These are phyloP conservation scores for Elymnias hypermnestra DNA, from an alignment of 1,140 invertebrate species.

Conservation along the genomic window DNA sequence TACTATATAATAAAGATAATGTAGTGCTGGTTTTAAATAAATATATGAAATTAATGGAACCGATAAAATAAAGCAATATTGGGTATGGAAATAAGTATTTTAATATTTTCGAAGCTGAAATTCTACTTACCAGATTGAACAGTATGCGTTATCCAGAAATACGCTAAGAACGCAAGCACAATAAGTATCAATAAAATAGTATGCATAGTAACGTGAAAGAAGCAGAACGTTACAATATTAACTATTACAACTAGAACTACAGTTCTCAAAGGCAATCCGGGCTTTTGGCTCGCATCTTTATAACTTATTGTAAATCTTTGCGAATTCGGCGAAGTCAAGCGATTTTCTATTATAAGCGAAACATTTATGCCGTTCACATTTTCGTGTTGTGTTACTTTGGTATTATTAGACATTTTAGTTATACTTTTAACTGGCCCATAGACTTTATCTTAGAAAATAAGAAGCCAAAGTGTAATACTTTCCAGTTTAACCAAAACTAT, in stretches of 20 bases:
- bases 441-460: not conserved
- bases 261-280: constrained; percentile 39
- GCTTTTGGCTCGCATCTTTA: constrained; percentile 40
- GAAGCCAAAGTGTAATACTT: too few relatives aligned
- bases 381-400: constrained; percentile 34
- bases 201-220: constrained; percentile 48
- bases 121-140: constrained; percentile 55
- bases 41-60: too few relatives aligned
- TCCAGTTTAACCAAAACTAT: too few relatives aligned
- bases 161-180: constrained; percentile 48
- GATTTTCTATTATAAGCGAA: constrained; percentile 36
- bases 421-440: not conserved
- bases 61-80: too few relatives aligned
- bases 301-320: constrained; percentile 53
- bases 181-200: constrained; percentile 44
- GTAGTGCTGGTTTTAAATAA: too few relatives aligned
- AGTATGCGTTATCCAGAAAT: constrained; percentile 62
- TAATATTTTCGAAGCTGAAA: too few relatives aligned
- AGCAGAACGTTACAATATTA: constrained; percentile 47
- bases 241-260: constrained; percentile 52
- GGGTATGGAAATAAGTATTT: too few relatives aligned
- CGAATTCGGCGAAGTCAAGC: constrained; percentile 40
- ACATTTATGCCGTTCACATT: constrained; percentile 61
- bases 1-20: too few relatives aligned
- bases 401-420: constrained; percentile 24